Conservation (phyloP, 2,113 vertebrate genomes). For the Sinocyclocheilus anshuiensis region DNA sequence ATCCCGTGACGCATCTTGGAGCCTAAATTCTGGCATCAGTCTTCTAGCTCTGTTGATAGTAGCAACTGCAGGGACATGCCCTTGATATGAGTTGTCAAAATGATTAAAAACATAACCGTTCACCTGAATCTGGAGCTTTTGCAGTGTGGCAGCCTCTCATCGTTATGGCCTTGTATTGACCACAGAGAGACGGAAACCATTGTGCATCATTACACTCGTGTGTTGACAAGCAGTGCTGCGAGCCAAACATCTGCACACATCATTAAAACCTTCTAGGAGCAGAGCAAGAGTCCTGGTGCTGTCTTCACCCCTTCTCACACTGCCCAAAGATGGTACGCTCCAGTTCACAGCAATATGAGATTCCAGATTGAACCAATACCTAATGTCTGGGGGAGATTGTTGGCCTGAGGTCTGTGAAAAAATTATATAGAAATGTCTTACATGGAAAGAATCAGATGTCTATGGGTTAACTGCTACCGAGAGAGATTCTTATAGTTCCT, state of each 20-base stretch:
- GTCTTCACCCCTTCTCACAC: background rate
- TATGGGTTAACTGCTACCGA: constrained; percentile 41
- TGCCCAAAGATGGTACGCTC: constrained; percentile 54
- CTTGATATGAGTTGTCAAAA: constrained; percentile 11
- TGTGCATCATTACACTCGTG: constrained; percentile 47
- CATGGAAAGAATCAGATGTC: constrained; percentile 33
- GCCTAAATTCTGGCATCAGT: constrained; percentile 8
- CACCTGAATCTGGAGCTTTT: constrained; percentile 1
- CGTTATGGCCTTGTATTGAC: constrained; percentile 10
- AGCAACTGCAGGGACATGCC: background rate
- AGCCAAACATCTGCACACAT: constrained; percentile 52
- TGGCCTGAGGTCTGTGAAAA: constrained; percentile 30
- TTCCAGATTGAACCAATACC: constrained; percentile 43
- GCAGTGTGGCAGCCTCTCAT: background rate
- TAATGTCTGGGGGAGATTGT: constrained; percentile 34
- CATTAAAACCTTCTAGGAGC: constrained; percentile 52
- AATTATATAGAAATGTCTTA: constrained; percentile 25
- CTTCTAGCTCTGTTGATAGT: background rate
- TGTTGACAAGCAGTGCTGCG: constrained; percentile 47
- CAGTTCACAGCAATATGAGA: constrained; percentile 48
- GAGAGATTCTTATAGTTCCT: constrained; percentile 46
- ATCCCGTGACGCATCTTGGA: background rate
- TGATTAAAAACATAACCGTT: background rate
- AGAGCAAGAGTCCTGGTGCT: constrained; percentile 34
- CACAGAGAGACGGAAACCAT: constrained; percentile 43